Percentiles rank a stretch among this genome's conserved stretches.
Conservation (phyloP, 2,113 vertebrate species). For the Anhinga anhinga region DNA sequence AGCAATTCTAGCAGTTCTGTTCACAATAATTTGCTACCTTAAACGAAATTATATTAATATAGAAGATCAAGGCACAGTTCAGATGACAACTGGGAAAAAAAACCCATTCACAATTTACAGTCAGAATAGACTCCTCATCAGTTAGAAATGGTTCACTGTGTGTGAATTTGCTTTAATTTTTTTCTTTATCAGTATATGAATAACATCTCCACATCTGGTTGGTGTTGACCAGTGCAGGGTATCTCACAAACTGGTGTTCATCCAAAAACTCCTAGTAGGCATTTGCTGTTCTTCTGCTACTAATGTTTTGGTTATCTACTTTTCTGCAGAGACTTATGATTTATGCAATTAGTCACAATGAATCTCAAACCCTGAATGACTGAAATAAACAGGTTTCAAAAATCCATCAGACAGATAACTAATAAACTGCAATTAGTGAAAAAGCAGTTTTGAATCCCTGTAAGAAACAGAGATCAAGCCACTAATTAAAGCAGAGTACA, state of each 20-base stretch:
- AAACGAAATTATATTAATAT: not conserved
- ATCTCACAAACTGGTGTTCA: not conserved
- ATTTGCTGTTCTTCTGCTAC: not conserved
- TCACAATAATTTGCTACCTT: not conserved
- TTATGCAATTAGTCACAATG: not conserved
- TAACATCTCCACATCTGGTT: not conserved
- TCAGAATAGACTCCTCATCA: not conserved
- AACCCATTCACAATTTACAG: not conserved
- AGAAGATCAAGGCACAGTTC: not conserved
- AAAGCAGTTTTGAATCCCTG: not conserved
- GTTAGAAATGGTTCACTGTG: not conserved
- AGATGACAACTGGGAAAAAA: not conserved
- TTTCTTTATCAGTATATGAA: not conserved
- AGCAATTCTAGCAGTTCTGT: not conserved
- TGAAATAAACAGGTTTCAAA: not conserved
- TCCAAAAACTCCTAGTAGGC: not conserved
- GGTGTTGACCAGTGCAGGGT: not conserved
- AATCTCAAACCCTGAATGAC: not conserved
- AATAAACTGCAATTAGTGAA: not conserved
- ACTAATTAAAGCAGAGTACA: not conserved
- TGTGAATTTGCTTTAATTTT: not conserved
- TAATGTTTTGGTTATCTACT: not conserved
- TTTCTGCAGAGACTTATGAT: not conserved
- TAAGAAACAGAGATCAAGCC: not conserved
- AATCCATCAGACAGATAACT: not conserved